Percentiles rank a stretch among this genome's conserved stretches.
Evolutionary conservation across 2,888 invertebrate species (phyloP).

Genomic region (Timema podura): DNA sequence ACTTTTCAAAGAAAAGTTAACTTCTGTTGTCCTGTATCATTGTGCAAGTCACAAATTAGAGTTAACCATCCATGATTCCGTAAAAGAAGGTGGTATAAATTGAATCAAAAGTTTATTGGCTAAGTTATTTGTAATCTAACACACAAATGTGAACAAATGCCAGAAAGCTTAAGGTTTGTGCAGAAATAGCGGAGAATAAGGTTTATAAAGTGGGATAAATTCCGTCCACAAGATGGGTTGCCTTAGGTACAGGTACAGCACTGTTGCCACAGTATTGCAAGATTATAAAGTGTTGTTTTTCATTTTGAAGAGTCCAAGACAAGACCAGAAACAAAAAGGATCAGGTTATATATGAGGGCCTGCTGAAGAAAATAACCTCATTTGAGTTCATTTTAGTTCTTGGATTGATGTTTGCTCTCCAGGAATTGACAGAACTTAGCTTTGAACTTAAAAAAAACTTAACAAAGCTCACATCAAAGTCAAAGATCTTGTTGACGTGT

Average conservation of each 20-base stretch:
- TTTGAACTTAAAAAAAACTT: background rate
- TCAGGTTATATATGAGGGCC: background rate
- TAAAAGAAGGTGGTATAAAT: background rate
- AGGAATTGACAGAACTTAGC: background rate
- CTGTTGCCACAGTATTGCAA: background rate
- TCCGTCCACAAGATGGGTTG: constrained; percentile 1
- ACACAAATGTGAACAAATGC: constrained; percentile 2
- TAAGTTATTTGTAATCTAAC: background rate
- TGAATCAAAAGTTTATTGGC: background rate
- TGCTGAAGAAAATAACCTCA: constrained; percentile 3
- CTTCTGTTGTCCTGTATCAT: background rate
- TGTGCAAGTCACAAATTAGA: background rate
- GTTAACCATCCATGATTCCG: background rate
- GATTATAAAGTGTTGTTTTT: background rate
- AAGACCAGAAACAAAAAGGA: background rate
- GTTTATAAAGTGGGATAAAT: background rate
- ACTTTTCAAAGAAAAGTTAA: constrained; percentile 8
- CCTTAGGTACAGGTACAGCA: background rate
- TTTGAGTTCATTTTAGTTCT: background rate
- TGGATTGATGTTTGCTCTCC: constrained; percentile 2
- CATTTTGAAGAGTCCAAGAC: constrained; percentile 3
- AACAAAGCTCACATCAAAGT: background rate
- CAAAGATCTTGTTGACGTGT: constrained; percentile 9
- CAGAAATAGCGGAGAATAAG: background rate
- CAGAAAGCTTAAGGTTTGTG: background rate